Evolutionary conservation across 2,888 invertebrate species (phyloP), one percentile per base, ranked within the genome.

Genomic region (Mamestra brassicae): DNA sequence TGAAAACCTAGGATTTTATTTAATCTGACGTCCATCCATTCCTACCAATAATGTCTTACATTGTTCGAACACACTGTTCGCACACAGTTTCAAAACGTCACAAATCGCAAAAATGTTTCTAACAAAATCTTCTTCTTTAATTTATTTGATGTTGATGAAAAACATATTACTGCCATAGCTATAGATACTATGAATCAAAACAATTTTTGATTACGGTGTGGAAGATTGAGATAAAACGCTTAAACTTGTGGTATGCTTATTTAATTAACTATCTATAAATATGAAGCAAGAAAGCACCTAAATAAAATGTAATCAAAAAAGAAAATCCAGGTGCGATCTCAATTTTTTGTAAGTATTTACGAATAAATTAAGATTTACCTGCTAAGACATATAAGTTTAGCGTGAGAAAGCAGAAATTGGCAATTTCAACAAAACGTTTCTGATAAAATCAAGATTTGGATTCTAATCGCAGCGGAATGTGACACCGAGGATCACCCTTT

Each of bases 401-500:
- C 73, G 71, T 83, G 86, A 74, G 83, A 85, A 85, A 66, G 45
- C 55, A 52, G 11, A 63, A 74, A 78, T 66, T 36, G 11, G 13
- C 36, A 62, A 64, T 50, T 62, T 54, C 17, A 52, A 69, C 60
- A 57, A 81, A 71, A 60, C 45, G 11, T 68, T 66, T 2, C 15
- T 55, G 65, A 67, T 73, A 72, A 63, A n/a, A 76, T 85, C 80
- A 57, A 67, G 61, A 66, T 73, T 38, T 69, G 42, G 50, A 62
- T 81, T 77, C 62, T 73, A 17, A 84, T 66, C 76, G 58, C 54
- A 8, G 15, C 11, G 52, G 76, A 85, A 87, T 79, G 65, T 71
- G 76, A 85, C 74, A 87, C 83, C 60, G 34, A 61, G 47, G 38
- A 45, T 61, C 36, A 82, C 86, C 86, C 69, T 69, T 87, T 65